Evolutionary conservation across 2,888 invertebrate genomes (phyloP).

Genomic region (Antheraea assamensis): DNA sequence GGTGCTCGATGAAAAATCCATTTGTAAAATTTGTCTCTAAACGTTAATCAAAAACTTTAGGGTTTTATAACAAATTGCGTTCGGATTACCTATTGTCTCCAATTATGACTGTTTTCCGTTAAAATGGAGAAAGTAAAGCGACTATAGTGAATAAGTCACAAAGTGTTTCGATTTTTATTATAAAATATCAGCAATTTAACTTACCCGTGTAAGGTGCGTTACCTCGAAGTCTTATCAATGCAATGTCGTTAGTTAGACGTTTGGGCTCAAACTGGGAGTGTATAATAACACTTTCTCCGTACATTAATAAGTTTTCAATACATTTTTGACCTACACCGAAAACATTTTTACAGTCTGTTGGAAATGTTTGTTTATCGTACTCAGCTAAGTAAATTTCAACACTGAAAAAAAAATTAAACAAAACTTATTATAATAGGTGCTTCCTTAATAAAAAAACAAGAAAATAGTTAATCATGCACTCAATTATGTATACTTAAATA

Average conservation of each 20-base stretch:
- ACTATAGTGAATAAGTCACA: too few species aligned
- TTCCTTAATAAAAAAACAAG: background rate
- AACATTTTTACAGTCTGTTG: constrained; percentile 59
- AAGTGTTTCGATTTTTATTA: background rate
- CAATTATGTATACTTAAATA: background rate
- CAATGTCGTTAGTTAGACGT: constrained; percentile 65
- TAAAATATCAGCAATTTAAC: constrained; percentile 13
- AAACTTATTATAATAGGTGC: background rate
- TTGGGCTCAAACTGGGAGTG: constrained; percentile 62
- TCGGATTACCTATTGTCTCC: too few species aligned
- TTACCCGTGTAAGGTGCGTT: constrained; percentile 67
- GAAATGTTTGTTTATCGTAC: constrained; percentile 71
- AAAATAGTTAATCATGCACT: background rate
- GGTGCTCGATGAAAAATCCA: too few species aligned
- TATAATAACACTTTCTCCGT: constrained; percentile 50
- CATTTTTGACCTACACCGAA: constrained; percentile 54
- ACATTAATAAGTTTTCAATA: constrained; percentile 59
- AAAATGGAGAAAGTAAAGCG: too few species aligned
- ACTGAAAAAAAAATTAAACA: constrained; percentile 38
- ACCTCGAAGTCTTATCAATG: constrained; percentile 57
- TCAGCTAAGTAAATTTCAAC: constrained; percentile 64
- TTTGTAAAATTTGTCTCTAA: too few species aligned
- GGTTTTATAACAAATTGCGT: too few species aligned
- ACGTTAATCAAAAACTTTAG: too few species aligned
- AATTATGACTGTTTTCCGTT: too few species aligned